Evolutionary conservation across 2,797 vertebrate genomes (phyloP).

Genomic region (Pangasius larnaudii): DNA sequence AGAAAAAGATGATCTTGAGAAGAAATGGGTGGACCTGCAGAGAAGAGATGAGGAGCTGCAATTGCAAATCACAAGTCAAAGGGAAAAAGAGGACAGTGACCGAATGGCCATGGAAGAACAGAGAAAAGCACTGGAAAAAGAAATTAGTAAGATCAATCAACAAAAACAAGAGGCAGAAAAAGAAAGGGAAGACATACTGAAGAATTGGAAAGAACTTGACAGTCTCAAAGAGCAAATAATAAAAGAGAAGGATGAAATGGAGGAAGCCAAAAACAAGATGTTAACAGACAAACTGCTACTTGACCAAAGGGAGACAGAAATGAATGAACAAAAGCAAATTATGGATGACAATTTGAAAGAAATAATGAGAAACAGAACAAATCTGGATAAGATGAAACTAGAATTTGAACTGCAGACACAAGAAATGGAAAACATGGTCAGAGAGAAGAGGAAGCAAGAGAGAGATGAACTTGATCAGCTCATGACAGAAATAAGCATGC

Average conservation of each 20-base stretch:
- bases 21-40: slow-evolving; percentile 7
- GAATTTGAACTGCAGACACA: not conserved
- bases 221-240: slow-evolving; percentile 13
- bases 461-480: not conserved
- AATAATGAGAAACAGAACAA: not conserved
- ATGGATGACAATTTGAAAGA: not conserved
- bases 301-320: not conserved
- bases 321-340: not conserved
- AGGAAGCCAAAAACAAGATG: slow-evolving; percentile 7
- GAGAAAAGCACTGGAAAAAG: slow-evolving; percentile 3
- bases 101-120: too few relatives aligned
- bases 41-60: slow-evolving; percentile 8
- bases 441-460: not conserved
- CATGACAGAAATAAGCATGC: too few relatives aligned
- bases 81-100: too few relatives aligned
- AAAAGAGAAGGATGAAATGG: slow-evolving; percentile 7
- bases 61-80: not conserved
- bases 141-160: not conserved
- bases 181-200: not conserved
- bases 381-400: not conserved
- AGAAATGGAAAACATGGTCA: not conserved
- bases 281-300: not conserved
- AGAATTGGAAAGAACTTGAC: not conserved
- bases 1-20: slow-evolving; percentile 25
- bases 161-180: slow-evolving; percentile 9